phyloP scores from a whole-genome alignment of 2,113 vertebrate species.

The Dunckerocampus dactyliophorus region DNA sequence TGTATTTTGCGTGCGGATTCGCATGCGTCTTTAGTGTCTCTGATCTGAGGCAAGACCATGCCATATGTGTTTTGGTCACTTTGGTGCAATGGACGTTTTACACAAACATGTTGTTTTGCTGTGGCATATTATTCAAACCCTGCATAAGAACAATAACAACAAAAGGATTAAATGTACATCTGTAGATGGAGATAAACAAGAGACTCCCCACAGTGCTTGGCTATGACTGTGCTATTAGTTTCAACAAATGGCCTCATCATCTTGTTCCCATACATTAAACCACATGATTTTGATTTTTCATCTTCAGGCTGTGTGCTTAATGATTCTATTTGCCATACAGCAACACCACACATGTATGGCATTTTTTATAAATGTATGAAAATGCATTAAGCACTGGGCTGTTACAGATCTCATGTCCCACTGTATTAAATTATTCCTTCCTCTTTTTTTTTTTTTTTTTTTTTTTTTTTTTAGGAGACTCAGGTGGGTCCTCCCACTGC shows the following conservation, averaged over 20 bases:
- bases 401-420: not conserved
- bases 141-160: constrained; percentile 39
- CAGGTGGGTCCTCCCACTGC: constrained; percentile 69
- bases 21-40: constrained; percentile 21
- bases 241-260: constrained; percentile 3
- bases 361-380: not conserved
- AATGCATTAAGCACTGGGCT: not conserved
- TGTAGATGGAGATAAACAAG: constrained; percentile 23
- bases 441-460: too few relatives aligned
- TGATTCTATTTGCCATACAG: not conserved
- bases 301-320: not conserved
- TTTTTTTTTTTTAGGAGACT: constrained; percentile 67
- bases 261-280: not conserved
- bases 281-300: not conserved
- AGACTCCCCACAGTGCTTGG: constrained; percentile 3
- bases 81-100: constrained; percentile 20
- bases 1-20: constrained; percentile 39
- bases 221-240: constrained; percentile 7
- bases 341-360: not conserved
- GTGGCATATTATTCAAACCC: constrained; percentile 24
- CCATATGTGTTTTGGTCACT: constrained; percentile 52
- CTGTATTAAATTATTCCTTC: constrained; percentile 10
- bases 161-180: constrained; percentile 44
- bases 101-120: constrained; percentile 52
- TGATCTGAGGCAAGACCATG: constrained; percentile 34